A percentile compares a stretch with the other conserved stretches of the same genome.
Conservation (phyloP, 2,888 invertebrate genomes). For the Pterobdella sp. region DNA sequence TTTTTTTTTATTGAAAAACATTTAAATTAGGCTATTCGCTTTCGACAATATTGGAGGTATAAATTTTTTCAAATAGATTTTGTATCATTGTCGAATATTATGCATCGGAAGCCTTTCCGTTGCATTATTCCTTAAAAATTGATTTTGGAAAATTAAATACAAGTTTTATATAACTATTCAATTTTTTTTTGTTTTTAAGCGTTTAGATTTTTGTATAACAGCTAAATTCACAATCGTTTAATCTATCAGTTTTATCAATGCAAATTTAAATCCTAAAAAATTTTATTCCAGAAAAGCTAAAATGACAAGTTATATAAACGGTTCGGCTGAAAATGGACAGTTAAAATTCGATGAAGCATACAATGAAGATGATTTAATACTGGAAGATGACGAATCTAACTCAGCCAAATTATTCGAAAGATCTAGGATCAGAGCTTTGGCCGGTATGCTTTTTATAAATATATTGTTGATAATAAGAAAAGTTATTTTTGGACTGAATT, state of each 20-base stretch:
- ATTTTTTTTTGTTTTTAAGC: too few relatives aligned
- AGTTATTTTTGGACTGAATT: too few relatives aligned
- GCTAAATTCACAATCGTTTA: too few relatives aligned
- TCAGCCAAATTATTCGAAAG: slow-evolving; percentile 97
- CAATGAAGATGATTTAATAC: slow-evolving; percentile 64
- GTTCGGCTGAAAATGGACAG: slow-evolving; percentile 23
- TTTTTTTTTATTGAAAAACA: background rate
- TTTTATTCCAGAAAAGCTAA: too few relatives aligned
- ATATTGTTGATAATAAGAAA: background rate
- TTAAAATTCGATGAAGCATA: slow-evolving; percentile 60
- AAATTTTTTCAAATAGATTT: background rate
- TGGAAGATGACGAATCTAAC: slow-evolving; percentile 89
- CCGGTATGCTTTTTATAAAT: slow-evolving; percentile 60
- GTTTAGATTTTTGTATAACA: too few relatives aligned
- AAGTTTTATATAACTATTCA: too few relatives aligned
- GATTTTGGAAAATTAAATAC: too few relatives aligned
- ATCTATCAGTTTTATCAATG: too few relatives aligned
- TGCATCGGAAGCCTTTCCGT: too few relatives aligned
- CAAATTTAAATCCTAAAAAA: too few relatives aligned
- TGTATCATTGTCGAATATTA: too few relatives aligned
- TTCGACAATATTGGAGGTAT: slow-evolving; percentile 8
- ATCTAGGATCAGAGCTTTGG: slow-evolving; percentile 95
- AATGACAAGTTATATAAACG: slow-evolving; percentile 15
- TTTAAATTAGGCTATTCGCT: background rate
- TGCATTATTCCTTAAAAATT: too few relatives aligned